These are phyloP conservation scores for Agonum fuliginosum DNA, from an alignment of 2,888 invertebrate species.

Conservation along the genomic window DNA sequence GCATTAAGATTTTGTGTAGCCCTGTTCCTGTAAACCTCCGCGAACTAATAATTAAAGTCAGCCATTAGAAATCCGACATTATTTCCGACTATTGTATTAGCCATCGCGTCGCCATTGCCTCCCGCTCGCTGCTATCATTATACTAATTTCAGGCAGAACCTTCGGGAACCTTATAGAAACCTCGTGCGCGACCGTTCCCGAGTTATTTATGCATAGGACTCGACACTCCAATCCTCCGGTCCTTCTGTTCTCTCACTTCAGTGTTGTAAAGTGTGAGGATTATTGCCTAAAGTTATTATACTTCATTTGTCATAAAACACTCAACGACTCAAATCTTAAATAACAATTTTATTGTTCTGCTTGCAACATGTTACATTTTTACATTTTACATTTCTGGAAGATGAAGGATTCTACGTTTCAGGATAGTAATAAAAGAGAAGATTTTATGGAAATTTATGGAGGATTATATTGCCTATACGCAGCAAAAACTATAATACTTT, in stretches of 20 bases:
- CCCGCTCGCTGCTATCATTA: conserved; percentile 46
- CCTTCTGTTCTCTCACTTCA: neutral
- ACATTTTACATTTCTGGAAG: conserved; percentile 7
- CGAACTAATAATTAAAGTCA: conserved; percentile 57
- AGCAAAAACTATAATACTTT: no score
- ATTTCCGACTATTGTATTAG: conserved; percentile 55
- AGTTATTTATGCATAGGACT: conserved; percentile 40
- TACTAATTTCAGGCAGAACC: conserved; percentile 52
- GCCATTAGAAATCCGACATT: conserved; percentile 53
- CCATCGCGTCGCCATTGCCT: no score
- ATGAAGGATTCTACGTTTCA: no score
- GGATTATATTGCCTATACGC: no score
- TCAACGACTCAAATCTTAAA: conserved; percentile 9
- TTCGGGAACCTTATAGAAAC: conserved; percentile 28
- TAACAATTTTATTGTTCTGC: conserved; percentile 15
- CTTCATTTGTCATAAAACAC: conserved; percentile 29
- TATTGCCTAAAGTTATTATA: conserved; percentile 12
- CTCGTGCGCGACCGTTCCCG: neutral
- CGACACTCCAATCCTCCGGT: neutral
- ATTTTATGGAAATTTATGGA: no score
- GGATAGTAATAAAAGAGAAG: no score
- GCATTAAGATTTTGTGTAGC: no score
- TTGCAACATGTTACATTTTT: conserved; percentile 38
- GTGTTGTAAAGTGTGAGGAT: conserved; percentile 9
- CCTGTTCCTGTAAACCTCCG: conserved; percentile 40